Percentiles rank a stretch among this genome's conserved stretches.
Conservation (phyloP, 30 jellyfish, hydroid and myxozoan species). For the Sanderia malayensis region DNA sequence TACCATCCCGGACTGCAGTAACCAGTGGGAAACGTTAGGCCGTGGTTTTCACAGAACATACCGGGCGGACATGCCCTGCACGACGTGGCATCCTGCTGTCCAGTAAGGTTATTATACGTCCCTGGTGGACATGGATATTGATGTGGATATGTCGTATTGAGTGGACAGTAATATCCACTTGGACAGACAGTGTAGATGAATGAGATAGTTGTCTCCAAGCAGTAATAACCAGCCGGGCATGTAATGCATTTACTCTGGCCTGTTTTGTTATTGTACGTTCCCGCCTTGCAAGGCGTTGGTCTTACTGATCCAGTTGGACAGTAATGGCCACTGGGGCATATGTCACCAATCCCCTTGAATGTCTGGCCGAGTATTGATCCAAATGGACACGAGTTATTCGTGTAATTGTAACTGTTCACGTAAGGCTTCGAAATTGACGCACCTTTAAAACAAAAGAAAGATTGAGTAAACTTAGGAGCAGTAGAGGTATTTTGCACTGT, state of each 20-base stretch:
- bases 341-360: constrained; percentile 90
- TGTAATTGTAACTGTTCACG: constrained; percentile 71
- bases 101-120: constrained; percentile 73
- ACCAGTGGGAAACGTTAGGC: constrained; percentile 84
- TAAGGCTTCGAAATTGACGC: constrained; percentile 80
- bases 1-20: constrained; percentile 96
- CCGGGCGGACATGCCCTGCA: constrained; percentile 90
- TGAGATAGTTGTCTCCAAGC: constrained; percentile 67
- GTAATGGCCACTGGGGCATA: constrained; percentile 91
- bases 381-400: constrained; percentile 89
- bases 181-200: constrained; percentile 56
- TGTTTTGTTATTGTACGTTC: constrained; percentile 70
- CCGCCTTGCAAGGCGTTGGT: constrained; percentile 83
- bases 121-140: constrained; percentile 96
- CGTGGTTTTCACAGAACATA: constrained; percentile 79
- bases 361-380: constrained; percentile 86
- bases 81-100: constrained; percentile 55
- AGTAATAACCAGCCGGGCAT: constrained; percentile 98
- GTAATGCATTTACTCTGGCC: constrained; percentile 74
- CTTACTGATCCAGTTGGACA: constrained; percentile 72
- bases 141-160: constrained; percentile 64
- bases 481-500: too few species aligned
- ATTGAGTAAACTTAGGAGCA: too few species aligned
- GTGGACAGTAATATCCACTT: constrained; percentile 83
- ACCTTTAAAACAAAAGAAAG: constrained; percentile 50